These are phyloP conservation scores for Hermetia illucens DNA, from an alignment of 1,140 invertebrate species.

Conservation along the genomic window DNA sequence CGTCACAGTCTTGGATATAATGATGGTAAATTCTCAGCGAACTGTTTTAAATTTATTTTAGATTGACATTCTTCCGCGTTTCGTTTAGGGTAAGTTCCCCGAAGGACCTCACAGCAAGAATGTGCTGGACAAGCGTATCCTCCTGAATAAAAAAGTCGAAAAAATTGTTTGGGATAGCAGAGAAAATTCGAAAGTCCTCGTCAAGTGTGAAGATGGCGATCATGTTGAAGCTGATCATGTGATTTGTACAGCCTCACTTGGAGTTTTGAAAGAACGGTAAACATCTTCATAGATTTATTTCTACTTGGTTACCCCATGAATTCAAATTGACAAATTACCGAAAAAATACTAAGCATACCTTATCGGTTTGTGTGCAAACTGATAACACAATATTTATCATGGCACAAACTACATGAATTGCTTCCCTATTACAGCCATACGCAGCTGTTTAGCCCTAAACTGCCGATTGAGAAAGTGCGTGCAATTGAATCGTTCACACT, in stretches of 20 bases:
- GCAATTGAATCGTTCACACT: slow-evolving; percentile 50
- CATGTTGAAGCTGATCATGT: slow-evolving; percentile 44
- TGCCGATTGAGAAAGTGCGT: slow-evolving; percentile 42
- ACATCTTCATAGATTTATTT: slow-evolving; percentile 1
- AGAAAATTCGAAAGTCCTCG: slow-evolving; percentile 11
- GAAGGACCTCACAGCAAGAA: slow-evolving; percentile 5
- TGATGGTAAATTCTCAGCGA: slow-evolving; percentile 33
- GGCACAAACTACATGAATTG: not conserved
- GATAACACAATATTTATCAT: not conserved
- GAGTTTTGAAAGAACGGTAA: slow-evolving; percentile 46
- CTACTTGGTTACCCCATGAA: slow-evolving; percentile 1
- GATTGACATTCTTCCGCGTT: too few relatives aligned
- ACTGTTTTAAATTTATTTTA: not conserved
- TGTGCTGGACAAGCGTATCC: slow-evolving; percentile 22
- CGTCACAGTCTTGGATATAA: slow-evolving; percentile 38
- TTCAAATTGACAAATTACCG: too few relatives aligned
- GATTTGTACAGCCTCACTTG: slow-evolving; percentile 51
- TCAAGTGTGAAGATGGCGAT: slow-evolving; percentile 44
- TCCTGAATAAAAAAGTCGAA: slow-evolving; percentile 33
- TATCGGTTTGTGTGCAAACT: too few relatives aligned
- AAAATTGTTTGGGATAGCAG: slow-evolving; percentile 32
- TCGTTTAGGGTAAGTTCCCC: too few relatives aligned
- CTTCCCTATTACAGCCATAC: slow-evolving; percentile 24
- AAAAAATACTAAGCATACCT: too few relatives aligned
- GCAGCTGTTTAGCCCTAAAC: slow-evolving; percentile 41